Evolutionary conservation across 2,888 invertebrate species (phyloP), one percentile per base, ranked within the genome.

Genomic region (Drosophila lutescens): DNA sequence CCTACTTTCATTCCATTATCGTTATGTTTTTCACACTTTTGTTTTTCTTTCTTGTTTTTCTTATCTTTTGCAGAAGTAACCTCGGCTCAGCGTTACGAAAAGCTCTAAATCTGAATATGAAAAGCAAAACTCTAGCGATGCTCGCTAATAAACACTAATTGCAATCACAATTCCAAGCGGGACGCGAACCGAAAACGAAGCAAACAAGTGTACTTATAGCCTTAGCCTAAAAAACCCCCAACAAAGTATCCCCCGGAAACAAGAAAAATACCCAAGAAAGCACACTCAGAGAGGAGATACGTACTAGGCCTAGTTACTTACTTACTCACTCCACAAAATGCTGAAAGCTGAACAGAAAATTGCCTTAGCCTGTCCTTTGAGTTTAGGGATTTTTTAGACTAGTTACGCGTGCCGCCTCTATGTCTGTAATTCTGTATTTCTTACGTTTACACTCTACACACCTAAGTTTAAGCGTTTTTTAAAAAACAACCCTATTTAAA

Each of bases 51-150:
- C 62, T 60, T 50, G 53, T 57, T 87, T 87, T 88, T 85, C 78
- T 89, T 81, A 93, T 94, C 94, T 94, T 94, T 96, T 95, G 93
- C 97, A 97, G 97, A 97, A 94, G 96, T 97, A 93, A 96, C 95
- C 94, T 95, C 97, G 93, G 95, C 96, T 93, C 96, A 96, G 94
- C 97, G 97, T 93, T 97, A 97, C 93, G 97, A 97, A 95, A 97
- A 97, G 95, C 96, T 97, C 94, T 97, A 96, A 96, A 93, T 72
- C 77, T 26, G 8, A 56, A 69, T 74, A 65, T 63, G 68, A 70
- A 63, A 62, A 61, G 41, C 41, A 67, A 70, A 74, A 71, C 70
- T 68, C 58, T 70, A 78, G 82, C 79, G 82, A 78, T 57, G 73
- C 57, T 59, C 73, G 76, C 77, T 75, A 74, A 53, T 68, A 61